Percentiles rank a stretch among this genome's conserved stretches.
Evolutionary conservation across 92 coral and sea anemone genomes (phyloP).

Genomic region (Epizoanthus rinbou): DNA sequence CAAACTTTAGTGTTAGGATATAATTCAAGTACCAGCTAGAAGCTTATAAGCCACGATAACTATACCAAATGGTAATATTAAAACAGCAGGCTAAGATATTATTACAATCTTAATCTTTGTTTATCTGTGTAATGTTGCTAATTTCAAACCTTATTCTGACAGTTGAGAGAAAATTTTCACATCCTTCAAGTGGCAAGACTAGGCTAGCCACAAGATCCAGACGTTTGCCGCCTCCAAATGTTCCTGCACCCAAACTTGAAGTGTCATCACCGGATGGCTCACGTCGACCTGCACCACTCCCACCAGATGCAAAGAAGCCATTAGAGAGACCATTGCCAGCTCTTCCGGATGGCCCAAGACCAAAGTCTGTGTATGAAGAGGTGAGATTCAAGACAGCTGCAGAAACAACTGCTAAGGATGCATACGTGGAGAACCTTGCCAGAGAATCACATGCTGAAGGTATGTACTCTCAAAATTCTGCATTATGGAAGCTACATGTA

Average conservation of each 20-base stretch:
- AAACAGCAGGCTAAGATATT: no score
- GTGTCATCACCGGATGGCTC: conserved; percentile 24
- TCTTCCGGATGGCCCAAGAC: conserved; percentile 37
- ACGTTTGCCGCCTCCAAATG: conserved; percentile 30
- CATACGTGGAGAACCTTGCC: conserved; percentile 5
- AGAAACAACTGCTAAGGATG: conserved; percentile 17
- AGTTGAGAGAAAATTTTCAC: conserved; percentile 42
- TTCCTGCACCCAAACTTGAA: conserved; percentile 19
- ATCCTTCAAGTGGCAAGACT: conserved; percentile 49
- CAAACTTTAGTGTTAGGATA: no score
- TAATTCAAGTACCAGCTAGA: no score
- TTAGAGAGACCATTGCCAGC: conserved; percentile 19
- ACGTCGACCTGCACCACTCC: conserved; percentile 34
- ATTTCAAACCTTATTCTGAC: not conserved
- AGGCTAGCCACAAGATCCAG: conserved; percentile 62
- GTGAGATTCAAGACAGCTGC: conserved; percentile 4
- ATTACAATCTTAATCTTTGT: no score
- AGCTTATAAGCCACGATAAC: no score
- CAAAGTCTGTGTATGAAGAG: conserved; percentile 31
- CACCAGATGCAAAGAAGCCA: conserved; percentile 8
- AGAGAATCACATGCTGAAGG: not conserved
- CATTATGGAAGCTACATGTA: no score
- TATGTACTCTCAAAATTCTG: not conserved
- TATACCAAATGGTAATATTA: no score
- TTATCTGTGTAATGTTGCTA: no score